Percentiles rank a stretch among this genome's conserved stretches.
Conservation (phyloP, 2,888 invertebrate species). For the Mantis religiosa region DNA sequence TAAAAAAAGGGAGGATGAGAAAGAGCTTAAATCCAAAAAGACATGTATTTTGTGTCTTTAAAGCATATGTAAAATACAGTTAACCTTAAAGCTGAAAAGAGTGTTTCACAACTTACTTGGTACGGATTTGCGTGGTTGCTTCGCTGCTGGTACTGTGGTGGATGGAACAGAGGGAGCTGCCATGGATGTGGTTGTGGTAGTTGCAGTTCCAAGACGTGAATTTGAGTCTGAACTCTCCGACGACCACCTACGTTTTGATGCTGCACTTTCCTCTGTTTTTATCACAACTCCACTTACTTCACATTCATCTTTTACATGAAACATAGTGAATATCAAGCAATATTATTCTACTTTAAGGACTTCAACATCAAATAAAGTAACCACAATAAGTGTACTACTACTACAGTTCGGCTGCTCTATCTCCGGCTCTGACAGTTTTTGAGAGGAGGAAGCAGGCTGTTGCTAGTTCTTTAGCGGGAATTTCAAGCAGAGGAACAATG, state of each 20-base stretch:
- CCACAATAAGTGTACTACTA: too few relatives aligned
- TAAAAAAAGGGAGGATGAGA: too few relatives aligned
- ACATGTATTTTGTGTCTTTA: too few relatives aligned
- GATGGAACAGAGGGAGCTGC: conserved; percentile 9
- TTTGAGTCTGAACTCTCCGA: conserved; percentile 39
- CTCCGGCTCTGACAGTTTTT: too few relatives aligned
- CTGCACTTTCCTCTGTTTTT: conserved; percentile 28
- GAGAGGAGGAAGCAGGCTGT: too few relatives aligned
- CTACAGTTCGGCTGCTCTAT: too few relatives aligned
- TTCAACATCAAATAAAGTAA: too few relatives aligned
- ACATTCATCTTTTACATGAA: conserved; percentile 12
- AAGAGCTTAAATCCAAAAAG: too few relatives aligned
- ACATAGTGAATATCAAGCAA: not conserved
- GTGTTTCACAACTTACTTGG: conserved; percentile 38
- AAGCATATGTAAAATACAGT: not conserved
- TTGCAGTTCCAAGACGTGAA: conserved; percentile 15
- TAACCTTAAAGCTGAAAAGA: not conserved
- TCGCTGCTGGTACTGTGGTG: conserved; percentile 38
- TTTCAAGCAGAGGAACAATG: too few relatives aligned
- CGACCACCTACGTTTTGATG: conserved; percentile 43
- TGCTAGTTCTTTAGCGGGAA: too few relatives aligned
- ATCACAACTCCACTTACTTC: conserved; percentile 19
- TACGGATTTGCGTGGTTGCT: conserved; percentile 45
- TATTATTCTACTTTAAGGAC: not conserved
- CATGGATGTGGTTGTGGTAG: conserved; percentile 21